Conservation (phyloP, 2,888 invertebrate species). For the Pristionchus maxplancki region DNA sequence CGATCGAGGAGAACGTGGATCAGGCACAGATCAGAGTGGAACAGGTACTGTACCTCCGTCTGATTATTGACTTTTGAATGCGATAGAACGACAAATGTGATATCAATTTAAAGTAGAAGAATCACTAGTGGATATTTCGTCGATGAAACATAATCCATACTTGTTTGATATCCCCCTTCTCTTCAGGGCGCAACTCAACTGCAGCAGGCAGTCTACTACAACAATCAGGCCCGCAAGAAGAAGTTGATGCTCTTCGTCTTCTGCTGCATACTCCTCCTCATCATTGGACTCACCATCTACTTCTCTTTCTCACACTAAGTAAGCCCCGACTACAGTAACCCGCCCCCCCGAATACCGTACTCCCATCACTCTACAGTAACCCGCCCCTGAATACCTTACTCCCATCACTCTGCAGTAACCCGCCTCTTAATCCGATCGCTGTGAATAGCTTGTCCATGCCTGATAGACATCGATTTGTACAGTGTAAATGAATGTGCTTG, state of each 20-base stretch:
- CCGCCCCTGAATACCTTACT: not conserved
- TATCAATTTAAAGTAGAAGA: not conserved
- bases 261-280: constrained; percentile 65
- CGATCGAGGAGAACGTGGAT: constrained; percentile 76
- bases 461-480: constrained; percentile 39
- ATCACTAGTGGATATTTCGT: not conserved
- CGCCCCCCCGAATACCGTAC: not conserved
- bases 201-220: constrained; percentile 74
- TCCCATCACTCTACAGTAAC: not conserved
- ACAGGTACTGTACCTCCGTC: not conserved
- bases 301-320: constrained; percentile 20
- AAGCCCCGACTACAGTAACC: not conserved
- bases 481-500: constrained; percentile 42
- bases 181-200: constrained; percentile 70
- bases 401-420: not conserved
- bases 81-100: not conserved
- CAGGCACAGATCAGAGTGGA: constrained; percentile 72
- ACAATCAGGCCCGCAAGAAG: constrained; percentile 74
- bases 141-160: not conserved
- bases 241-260: constrained; percentile 69
- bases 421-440: not conserved
- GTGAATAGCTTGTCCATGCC: constrained; percentile 2
- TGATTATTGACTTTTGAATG: not conserved
- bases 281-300: constrained; percentile 67
- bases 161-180: not conserved